Percentiles rank a stretch among this genome's conserved stretches.
Evolutionary conservation across 2,888 invertebrate genomes (phyloP).

Genomic region (Meliscaeva auricollis): DNA sequence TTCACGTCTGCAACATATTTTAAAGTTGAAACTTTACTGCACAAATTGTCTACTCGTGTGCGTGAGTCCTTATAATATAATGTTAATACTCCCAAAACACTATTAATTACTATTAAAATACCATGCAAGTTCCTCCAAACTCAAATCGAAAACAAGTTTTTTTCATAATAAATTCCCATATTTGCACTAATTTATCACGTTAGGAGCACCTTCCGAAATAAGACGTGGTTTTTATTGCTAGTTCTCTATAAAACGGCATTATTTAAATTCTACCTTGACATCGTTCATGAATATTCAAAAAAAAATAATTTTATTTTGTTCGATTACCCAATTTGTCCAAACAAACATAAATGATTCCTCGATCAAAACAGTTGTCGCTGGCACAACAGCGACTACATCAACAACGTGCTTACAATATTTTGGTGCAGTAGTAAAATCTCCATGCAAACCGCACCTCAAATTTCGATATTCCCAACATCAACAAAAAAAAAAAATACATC

Average conservation of each 20-base stretch:
- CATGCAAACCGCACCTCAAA: slow-evolving; percentile 44
- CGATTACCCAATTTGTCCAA: slow-evolving; percentile 35
- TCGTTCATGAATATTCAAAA: slow-evolving; percentile 45
- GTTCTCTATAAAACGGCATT: background rate
- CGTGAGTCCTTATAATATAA: too few species aligned
- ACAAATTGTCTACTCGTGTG: too few species aligned
- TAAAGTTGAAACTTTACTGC: too few species aligned
- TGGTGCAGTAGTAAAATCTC: slow-evolving; percentile 4
- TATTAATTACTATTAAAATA: background rate
- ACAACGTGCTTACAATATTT: background rate
- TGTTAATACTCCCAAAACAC: too few species aligned
- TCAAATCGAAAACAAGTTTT: background rate
- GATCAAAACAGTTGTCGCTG: slow-evolving; percentile 1
- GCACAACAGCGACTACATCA: background rate
- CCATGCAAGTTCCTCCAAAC: background rate
- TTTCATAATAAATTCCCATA: slow-evolving; percentile 10
- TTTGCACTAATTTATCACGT: slow-evolving; percentile 19
- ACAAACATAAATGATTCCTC: slow-evolving; percentile 14
- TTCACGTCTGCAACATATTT: too few species aligned
- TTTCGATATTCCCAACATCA: slow-evolving; percentile 11
- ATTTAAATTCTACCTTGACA: slow-evolving; percentile 29
- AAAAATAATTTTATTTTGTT: slow-evolving; percentile 3
- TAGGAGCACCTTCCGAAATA: background rate
- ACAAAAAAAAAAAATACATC: background rate
- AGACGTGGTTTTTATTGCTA: slow-evolving; percentile 24